These are phyloP conservation scores for Loriculus beryllinus DNA, from an alignment of 2,797 vertebrate species.

Conservation along the genomic window DNA sequence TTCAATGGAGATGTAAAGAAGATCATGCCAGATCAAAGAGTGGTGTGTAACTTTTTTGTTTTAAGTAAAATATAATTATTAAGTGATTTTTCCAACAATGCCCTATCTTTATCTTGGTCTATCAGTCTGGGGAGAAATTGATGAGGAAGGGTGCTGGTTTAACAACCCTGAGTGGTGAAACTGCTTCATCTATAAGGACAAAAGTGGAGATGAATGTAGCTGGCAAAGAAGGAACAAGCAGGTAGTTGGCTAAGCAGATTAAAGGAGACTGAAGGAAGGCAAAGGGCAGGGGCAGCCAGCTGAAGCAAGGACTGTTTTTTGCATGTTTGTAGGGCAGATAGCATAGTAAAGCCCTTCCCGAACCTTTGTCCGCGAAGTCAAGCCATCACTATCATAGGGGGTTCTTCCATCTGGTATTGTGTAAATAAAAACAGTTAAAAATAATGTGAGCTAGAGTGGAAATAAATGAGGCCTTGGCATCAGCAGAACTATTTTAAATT, in stretches of 20 bases:
- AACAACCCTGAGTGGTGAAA: not conserved
- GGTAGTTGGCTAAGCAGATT: not conserved
- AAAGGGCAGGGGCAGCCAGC: not conserved
- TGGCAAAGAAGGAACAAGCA: not conserved
- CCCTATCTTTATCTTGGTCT: not conserved
- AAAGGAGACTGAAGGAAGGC: not conserved
- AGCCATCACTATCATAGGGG: too few relatives aligned
- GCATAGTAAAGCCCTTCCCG: too few relatives aligned
- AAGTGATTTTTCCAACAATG: not conserved
- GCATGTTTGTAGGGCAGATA: not conserved
- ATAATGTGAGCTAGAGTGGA: not conserved
- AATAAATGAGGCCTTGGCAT: not conserved
- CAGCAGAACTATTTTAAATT: not conserved
- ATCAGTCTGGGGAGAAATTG: not conserved
- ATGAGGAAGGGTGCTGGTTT: not conserved
- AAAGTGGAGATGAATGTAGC: not conserved
- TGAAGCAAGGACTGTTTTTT: not conserved
- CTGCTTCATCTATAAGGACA: not conserved
- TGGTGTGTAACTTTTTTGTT: constrained; percentile 54
- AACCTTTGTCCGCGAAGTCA: too few relatives aligned
- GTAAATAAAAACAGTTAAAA: not conserved
- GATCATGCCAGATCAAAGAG: constrained; percentile 69
- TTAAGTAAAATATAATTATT: not conserved
- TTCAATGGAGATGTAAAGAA: constrained; percentile 78
- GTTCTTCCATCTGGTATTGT: not conserved